phyloP scores from a whole-genome alignment of 53 echinoderm and acorn worm genomes.

The Arbacia lixula region DNA sequence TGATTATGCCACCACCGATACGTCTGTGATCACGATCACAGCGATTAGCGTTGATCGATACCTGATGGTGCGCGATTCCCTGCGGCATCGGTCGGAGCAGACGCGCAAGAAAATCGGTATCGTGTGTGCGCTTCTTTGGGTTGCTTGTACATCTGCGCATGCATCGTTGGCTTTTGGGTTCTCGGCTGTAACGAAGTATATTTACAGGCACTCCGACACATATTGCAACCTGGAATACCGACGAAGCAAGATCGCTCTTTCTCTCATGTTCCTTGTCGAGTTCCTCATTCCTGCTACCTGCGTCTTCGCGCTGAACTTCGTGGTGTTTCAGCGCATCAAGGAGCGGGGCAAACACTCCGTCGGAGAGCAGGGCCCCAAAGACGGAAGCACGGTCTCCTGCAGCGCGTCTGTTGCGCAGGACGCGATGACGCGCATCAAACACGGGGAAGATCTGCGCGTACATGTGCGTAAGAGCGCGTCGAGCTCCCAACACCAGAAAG shows the following conservation, averaged over 20 bases:
- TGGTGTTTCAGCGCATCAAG: not conserved
- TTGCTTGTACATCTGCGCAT: not conserved
- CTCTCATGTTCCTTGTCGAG: not conserved
- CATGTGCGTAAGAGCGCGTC: not conserved
- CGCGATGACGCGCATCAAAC: not conserved
- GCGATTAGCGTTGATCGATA: slow-evolving; percentile 18
- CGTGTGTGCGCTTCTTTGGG: not conserved
- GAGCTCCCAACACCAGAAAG: slow-evolving; percentile 1
- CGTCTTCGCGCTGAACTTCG: not conserved
- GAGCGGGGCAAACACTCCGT: not conserved
- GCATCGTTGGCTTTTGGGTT: not conserved
- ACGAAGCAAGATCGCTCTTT: not conserved
- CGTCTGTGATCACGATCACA: slow-evolving; percentile 2
- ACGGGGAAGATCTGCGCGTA: not conserved
- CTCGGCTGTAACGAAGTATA: not conserved
- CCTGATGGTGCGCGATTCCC: not conserved
- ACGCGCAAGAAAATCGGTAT: not conserved
- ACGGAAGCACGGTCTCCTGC: too few relatives aligned
- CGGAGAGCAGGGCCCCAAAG: not conserved
- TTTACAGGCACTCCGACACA: not conserved
- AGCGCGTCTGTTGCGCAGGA: not conserved
- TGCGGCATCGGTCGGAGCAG: not conserved
- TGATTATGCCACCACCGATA: not conserved
- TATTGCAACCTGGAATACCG: not conserved
- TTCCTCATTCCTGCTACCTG: slow-evolving; percentile 3